These are phyloP conservation scores for Notodonta ziczac DNA, from an alignment of 2,888 invertebrate genomes.

Conservation along the genomic window DNA sequence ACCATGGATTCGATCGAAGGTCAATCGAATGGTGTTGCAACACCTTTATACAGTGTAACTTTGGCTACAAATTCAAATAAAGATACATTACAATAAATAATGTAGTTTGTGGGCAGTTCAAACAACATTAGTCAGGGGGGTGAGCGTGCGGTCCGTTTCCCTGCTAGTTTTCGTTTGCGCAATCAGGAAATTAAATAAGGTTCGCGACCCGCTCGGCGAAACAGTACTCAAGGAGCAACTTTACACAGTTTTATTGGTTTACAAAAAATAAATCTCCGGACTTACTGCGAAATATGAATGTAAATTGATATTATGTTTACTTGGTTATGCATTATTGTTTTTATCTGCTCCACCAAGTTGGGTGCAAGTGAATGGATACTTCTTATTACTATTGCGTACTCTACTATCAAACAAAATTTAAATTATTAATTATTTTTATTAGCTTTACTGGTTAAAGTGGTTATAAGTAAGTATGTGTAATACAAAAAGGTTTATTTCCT, in stretches of 20 bases:
- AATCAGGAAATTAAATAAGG: slow-evolving; percentile 72
- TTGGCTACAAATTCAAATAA: slow-evolving; percentile 48
- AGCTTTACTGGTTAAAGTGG: no score
- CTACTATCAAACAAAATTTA: no score
- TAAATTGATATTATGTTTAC: no score
- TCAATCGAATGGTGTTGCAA: no score
- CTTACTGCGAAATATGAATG: slow-evolving; percentile 5
- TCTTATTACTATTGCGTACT: no score
- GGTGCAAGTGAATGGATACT: no score
- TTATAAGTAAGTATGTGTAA: no score
- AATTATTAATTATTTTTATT: no score
- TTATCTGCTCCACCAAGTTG: neutral
- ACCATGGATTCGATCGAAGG: no score
- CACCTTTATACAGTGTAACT: slow-evolving; percentile 30
- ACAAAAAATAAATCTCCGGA: slow-evolving; percentile 11
- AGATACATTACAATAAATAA: slow-evolving; percentile 52
- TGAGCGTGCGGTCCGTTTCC: slow-evolving; percentile 47
- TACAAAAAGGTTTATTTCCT: no score
- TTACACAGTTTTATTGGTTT: slow-evolving; percentile 23
- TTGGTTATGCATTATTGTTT: neutral
- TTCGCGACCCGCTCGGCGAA: slow-evolving; percentile 40
- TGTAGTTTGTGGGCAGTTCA: slow-evolving; percentile 49
- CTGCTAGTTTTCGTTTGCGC: slow-evolving; percentile 59
- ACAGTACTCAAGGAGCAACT: slow-evolving; percentile 26
- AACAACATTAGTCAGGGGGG: slow-evolving; percentile 50